These are phyloP conservation scores for Numenius arquata DNA, from an alignment of 2,113 vertebrate genomes.

Conservation along the genomic window DNA sequence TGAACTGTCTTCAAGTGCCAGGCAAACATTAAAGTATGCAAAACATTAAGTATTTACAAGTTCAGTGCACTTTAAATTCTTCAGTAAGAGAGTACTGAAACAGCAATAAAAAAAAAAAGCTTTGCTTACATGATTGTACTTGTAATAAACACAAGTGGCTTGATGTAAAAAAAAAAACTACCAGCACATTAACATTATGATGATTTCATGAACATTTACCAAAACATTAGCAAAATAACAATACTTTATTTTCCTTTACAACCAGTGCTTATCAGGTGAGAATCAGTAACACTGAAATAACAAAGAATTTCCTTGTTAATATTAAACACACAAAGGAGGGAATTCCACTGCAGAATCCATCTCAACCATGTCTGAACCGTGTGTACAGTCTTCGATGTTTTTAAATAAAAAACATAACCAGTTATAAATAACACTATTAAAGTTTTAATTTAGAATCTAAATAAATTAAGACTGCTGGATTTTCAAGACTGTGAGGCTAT, in stretches of 20 bases:
- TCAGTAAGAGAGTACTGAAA: conserved; percentile 19
- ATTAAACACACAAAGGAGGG: neutral
- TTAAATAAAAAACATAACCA: neutral
- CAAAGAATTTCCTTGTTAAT: neutral
- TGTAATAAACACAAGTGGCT: conserved; percentile 12
- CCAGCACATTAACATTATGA: neutral
- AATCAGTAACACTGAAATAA: neutral
- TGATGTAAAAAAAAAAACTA: neutral
- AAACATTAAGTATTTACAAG: conserved; percentile 24
- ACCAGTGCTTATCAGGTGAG: neutral
- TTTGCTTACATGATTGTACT: neutral
- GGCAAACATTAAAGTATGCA: conserved; percentile 33
- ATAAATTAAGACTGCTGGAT: neutral
- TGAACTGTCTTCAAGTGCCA: conserved; percentile 46
- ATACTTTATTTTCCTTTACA: neutral
- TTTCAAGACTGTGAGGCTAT: neutral
- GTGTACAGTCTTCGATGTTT: neutral
- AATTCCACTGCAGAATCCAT: neutral
- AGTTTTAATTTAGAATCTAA: neutral
- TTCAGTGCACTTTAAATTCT: conserved; percentile 68
- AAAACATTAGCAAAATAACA: neutral
- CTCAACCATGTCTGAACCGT: neutral
- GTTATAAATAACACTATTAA: neutral
- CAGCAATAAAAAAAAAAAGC: conserved; percentile 34
- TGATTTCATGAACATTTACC: neutral